These are phyloP conservation scores for Anguilla rostrata DNA, from an alignment of 2,113 vertebrate genomes.

Conservation along the genomic window DNA sequence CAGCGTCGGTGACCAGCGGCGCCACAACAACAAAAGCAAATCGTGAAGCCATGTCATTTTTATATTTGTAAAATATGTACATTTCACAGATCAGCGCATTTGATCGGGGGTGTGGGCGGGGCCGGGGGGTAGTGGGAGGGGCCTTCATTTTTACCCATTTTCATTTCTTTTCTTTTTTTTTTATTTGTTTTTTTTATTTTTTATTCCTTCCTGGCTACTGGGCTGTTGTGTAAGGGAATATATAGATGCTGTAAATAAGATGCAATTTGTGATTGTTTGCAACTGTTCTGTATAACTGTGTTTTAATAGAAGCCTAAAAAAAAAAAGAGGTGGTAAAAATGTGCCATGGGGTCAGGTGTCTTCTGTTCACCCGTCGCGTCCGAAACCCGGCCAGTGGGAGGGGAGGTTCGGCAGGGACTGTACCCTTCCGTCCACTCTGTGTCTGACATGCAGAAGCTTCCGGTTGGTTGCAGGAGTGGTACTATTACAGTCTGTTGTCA, in stretches of 20 bases:
- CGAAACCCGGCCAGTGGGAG: not conserved
- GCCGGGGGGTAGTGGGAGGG: constrained; percentile 57
- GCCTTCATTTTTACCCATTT: constrained; percentile 70
- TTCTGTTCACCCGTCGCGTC: constrained; percentile 18
- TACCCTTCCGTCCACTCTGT: too few relatives aligned
- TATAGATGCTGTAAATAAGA: constrained; percentile 87
- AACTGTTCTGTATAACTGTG: constrained; percentile 92
- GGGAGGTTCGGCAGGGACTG: not conserved
- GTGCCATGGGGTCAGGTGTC: constrained; percentile 13
- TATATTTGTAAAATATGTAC: constrained; percentile 73
- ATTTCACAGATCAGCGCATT: constrained; percentile 69
- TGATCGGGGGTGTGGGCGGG: constrained; percentile 55
- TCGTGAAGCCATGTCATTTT: constrained; percentile 69
- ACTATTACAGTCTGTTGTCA: too few relatives aligned
- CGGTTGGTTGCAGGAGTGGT: too few relatives aligned
- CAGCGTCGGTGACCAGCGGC: constrained; percentile 51
- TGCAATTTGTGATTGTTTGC: constrained; percentile 87
- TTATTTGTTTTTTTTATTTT: constrained; percentile 42
- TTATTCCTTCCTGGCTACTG: constrained; percentile 59
- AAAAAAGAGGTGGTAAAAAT: constrained; percentile 58
- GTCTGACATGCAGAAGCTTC: too few relatives aligned
- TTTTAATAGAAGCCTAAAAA: constrained; percentile 90
- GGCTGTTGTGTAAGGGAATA: constrained; percentile 69
- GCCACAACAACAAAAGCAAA: constrained; percentile 46
- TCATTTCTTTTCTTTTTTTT: constrained; percentile 63